These are phyloP conservation scores for Sebastes cheni DNA, from an alignment of 2,797 vertebrate species.

Conservation along the genomic window DNA sequence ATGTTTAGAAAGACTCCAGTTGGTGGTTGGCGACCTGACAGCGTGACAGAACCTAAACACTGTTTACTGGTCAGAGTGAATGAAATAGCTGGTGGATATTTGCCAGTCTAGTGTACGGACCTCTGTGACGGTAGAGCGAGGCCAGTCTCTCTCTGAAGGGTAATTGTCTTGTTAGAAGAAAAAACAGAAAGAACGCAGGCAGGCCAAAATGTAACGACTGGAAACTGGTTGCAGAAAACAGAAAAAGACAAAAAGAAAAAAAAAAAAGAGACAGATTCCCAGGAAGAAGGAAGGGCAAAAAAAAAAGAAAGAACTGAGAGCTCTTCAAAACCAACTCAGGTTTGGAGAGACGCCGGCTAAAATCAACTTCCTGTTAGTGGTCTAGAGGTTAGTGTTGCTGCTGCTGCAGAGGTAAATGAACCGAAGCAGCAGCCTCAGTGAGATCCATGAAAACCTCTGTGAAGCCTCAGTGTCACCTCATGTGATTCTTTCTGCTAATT, in stretches of 20 bases:
- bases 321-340: constrained; percentile 41
- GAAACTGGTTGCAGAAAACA: constrained; percentile 5
- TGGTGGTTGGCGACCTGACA: background rate
- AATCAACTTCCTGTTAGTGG: constrained; percentile 43
- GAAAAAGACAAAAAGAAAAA: background rate
- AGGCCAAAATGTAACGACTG: background rate
- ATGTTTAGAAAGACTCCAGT: background rate
- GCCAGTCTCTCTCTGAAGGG: constrained; percentile 59
- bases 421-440: background rate
- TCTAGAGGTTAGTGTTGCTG: constrained; percentile 42
- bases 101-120: background rate
- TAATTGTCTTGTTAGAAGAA: constrained; percentile 36
- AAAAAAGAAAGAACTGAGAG: background rate
- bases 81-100: background rate
- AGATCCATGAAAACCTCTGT: constrained; percentile 10
- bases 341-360: constrained; percentile 27
- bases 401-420: background rate
- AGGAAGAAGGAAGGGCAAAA: background rate
- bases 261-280: background rate
- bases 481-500: background rate
- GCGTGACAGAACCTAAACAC: background rate
- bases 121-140: background rate
- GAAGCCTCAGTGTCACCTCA: constrained; percentile 37
- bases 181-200: constrained; percentile 17
- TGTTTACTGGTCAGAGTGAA: background rate